Evolutionary conservation across 2,888 invertebrate species (phyloP), one percentile per base, ranked within the genome.

Genomic region (Chymomyza fuscimana): DNA sequence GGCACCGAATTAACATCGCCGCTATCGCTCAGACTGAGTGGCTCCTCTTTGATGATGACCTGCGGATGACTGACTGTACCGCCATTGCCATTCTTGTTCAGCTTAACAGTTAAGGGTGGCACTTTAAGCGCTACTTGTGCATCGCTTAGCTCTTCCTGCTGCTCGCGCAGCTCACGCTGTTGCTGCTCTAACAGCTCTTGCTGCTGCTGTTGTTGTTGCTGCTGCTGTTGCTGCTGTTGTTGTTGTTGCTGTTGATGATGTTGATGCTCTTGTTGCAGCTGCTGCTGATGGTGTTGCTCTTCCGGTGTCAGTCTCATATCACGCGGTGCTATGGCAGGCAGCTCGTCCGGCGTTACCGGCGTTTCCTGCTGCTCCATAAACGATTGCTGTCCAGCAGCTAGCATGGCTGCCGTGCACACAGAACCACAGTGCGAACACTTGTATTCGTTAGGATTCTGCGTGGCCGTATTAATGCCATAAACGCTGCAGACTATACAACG

Each of bases 361-460:
- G 87, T 76, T 67, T 89, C 89, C 76, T 90, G 89, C 70, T 90
- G 91, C 69, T 89, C 89, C 82, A 89, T 82, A 60, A 89, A 90
- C 65, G 87, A 71, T 50, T 89, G 87, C 74, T 88, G 90, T 0
- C 83, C 81, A 9, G 86, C 85, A 5, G 84, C 80, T 66, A 89
- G 46, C 81, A 89, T 82, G 2, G 84, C 81, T 9, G 90, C 88
- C 56, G 89, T 82, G 65, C 90, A 89, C 5, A 91, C 81, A 7
- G 90, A 84, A 5, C 91, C 91, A 74, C 91, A 91, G 66, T 91
- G 90, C 69, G 89, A 77, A 77, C 91, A 91, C 78, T 91, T 91
- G 70, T 89, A 91, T 77, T 90, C 90, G 69, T 90, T 89, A 68
- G 88, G 90, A 72, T 91, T 90, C 69, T 88, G 89, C 62, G 89